Evolutionary conservation across 2,888 invertebrate genomes (phyloP), one percentile per base, ranked within the genome.

Genomic region (Plusia festucae): DNA sequence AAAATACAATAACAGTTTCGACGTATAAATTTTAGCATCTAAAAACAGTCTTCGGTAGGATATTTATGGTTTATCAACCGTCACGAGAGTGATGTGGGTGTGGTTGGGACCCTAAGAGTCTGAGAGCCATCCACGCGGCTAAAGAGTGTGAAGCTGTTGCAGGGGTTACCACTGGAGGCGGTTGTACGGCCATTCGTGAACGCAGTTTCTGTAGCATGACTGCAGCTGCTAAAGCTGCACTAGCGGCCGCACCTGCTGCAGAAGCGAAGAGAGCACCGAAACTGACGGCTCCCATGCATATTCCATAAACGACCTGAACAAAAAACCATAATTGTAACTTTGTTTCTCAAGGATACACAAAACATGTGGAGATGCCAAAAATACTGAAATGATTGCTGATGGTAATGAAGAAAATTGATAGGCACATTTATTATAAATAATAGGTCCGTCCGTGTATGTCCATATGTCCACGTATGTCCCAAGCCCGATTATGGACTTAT

Each of bases 251-350:
- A 11, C 98, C 97, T 0, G 98, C 98, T 0, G 98, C 98, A 15
- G 98, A 96, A 59, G 98, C 97, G 91, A 98, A 98, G 16, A 98
- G 95, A 5, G 98, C 97, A 80, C 98, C 98, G 89, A 98, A 98
- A 27, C 98, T 98, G 0, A 98, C 97, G 24, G 98, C 97, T 0
- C 98, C 98, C 96, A 98, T 97, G 84, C 98, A 98, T 59, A 98
- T 98, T 32, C 98, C 98, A 88, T 98, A 98, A 8, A 98, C 98
- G 0, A 98, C 98, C 94, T 94, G 80, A 1, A 76, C 81, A 46
- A 3, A 49, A 53, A 16, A 18, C 13, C 27, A 16, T 18, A 20
- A 7, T 2, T 34, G 1, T 27, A 27, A 27, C 8, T 2, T 27
- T 8, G 27, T 27, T 27, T 4, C 7, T 27, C 27, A 27, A 27